Base-by-base conservation (phyloP, 2,888 invertebrate genomes). In the Acanthosoma haemorrhoidale region DNA sequence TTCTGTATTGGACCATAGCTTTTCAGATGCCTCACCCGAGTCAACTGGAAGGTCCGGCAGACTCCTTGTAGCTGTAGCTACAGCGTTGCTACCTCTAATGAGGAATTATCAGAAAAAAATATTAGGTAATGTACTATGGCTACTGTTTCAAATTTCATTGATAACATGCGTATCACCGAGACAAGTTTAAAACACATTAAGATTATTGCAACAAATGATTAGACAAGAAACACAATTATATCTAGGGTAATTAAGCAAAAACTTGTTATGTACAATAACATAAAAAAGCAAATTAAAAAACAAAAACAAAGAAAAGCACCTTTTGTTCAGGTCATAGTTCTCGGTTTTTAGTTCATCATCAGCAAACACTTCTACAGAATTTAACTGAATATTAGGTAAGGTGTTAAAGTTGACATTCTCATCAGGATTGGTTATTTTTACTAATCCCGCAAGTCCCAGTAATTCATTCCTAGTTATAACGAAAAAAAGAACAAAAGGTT, bases 21-120 rank as follows among this genome's bases (percentile, higher is more conserved):
- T 75, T 73, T 75, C 77, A 60, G 77, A 76, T 69, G 74, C 77
- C 70, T 78, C 80, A 51, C 75, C 74, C 36, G 87, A 81, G 73
- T 81, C 88, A 31, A 88, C 86, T 8, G 92, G 90, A 77, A 93
- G 91, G 79, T 93, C 93, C 29, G 93, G 93, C 73, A 93, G 83
- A 81, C 93, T 92, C 76, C 92, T 83, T 77, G 91, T 89, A 74
- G 87, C 84, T 74, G 84, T 73, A 13, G 73, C 70, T 31, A 73
- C 67, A n/a, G 71, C 69, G 64, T 71, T 73, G 39, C 59, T 71
- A 18, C 71, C 69, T 70, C 73, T 73, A 15, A 11, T 51, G 15
- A 59, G 3, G 1, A 31, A 59, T 3, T n/a, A 59, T n/a, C 2
- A 63, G 15, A 5, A 41, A 5, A 21, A 25, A 21, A 39, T n/a